Conservation (phyloP, 2,113 vertebrate genomes). For the Heterotis niloticus region DNA sequence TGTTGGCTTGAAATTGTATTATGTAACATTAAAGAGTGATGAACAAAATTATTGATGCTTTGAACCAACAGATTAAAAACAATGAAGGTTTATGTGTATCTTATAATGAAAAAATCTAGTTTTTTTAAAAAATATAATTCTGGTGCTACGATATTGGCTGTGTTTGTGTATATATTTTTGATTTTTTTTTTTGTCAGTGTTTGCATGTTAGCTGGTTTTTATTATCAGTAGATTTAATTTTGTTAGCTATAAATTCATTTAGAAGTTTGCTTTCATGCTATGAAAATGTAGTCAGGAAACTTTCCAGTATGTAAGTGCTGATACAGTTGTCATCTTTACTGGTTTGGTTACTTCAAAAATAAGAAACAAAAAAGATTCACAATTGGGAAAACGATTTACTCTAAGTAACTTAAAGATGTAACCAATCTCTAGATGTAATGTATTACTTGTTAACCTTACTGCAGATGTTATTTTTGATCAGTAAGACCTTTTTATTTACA, state of each 20-base stretch:
- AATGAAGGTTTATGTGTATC: too few species aligned
- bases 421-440: neutral
- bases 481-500: too few species aligned
- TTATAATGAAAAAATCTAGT: neutral
- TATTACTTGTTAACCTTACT: neutral
- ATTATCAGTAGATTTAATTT: neutral
- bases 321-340: neutral
- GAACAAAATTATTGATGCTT: conserved; percentile 14
- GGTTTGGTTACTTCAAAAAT: neutral
- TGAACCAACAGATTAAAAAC: too few species aligned
- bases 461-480: neutral
- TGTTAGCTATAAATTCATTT: neutral
- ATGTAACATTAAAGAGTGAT: conserved; percentile 42
- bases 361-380: neutral
- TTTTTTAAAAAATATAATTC: neutral
- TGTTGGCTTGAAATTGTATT: conserved; percentile 36
- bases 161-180: neutral
- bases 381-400: neutral
- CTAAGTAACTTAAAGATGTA: neutral
- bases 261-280: neutral
- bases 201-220: neutral
- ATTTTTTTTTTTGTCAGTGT: neutral
- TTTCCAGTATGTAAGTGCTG: neutral
- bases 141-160: neutral
- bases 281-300: neutral